Evolutionary conservation across 2,888 invertebrate species (phyloP).

Genomic region (Geotrupes spiniger): DNA sequence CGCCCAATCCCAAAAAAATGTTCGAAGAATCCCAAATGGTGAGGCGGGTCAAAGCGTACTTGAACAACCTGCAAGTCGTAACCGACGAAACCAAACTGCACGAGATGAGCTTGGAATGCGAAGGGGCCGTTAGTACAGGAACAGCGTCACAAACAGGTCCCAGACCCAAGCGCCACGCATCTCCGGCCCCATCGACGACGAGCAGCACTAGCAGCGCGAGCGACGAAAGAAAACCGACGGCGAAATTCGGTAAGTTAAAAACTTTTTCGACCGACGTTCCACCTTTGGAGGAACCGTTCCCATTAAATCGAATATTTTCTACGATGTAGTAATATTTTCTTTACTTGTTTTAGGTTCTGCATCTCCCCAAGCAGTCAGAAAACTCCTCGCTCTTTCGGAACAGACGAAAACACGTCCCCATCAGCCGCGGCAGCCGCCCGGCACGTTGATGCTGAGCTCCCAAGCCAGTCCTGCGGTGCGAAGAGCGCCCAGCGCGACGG

Average conservation of each 20-base stretch:
- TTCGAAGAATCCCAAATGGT: constrained; percentile 99
- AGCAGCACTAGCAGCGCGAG: constrained; percentile 88
- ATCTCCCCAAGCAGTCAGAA: constrained; percentile 95
- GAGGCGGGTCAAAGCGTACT: constrained; percentile 91
- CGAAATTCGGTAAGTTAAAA: constrained; percentile 59
- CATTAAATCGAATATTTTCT: constrained; percentile 3
- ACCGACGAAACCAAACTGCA: constrained; percentile 90
- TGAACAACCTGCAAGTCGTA: constrained; percentile 87
- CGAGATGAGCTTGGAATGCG: constrained; percentile 86
- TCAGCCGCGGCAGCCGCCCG: constrained; percentile 69
- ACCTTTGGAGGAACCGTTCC: neutral
- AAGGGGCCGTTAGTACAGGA: constrained; percentile 55
- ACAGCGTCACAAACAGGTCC: constrained; percentile 41
- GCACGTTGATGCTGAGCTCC: constrained; percentile 55
- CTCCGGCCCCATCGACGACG: constrained; percentile 89
- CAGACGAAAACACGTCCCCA: constrained; percentile 85
- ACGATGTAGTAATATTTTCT: constrained; percentile 12
- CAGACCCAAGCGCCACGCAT: constrained; percentile 75
- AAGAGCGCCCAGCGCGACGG: constrained; percentile 54
- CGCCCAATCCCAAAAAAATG: constrained; percentile 96
- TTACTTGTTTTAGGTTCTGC: constrained; percentile 66
- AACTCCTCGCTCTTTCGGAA: constrained; percentile 87
- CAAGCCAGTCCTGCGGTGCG: constrained; percentile 62
- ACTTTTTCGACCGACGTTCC: neutral
- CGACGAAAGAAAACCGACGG: constrained; percentile 64